phyloP scores from a whole-genome alignment of 2,797 vertebrate species.

The Gymnothorax javanicus region DNA sequence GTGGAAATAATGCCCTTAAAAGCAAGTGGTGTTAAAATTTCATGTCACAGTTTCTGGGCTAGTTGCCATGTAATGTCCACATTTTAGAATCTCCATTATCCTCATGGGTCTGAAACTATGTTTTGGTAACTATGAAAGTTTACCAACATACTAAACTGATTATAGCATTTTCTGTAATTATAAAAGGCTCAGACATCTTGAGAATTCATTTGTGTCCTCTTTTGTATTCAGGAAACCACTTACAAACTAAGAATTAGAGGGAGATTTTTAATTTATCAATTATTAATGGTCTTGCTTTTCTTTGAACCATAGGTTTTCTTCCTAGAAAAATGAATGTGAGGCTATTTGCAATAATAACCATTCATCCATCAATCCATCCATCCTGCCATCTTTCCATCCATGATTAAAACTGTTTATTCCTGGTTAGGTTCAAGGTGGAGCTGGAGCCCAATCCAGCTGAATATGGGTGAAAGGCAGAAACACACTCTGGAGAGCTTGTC shows the following conservation, averaged over 20 bases:
- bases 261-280: not conserved
- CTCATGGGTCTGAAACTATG: not conserved
- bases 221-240: not conserved
- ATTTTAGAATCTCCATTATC: not conserved
- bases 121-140: not conserved
- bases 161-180: not conserved
- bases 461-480: no score
- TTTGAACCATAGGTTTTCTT: not conserved
- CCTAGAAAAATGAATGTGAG: not conserved
- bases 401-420: no score
- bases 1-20: not conserved
- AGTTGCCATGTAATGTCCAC: not conserved
- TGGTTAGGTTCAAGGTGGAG: no score
- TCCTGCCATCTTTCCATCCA: no score
- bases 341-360: no score
- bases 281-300: not conserved
- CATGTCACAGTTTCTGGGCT: not conserved
- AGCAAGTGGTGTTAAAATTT: not conserved
- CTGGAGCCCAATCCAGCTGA: no score
- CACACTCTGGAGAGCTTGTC: no score
- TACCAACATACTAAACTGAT: not conserved
- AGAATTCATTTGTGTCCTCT: not conserved
- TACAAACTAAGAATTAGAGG: not conserved
- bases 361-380: no score
- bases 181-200: not conserved